phyloP scores from a whole-genome alignment of 2,113 vertebrate species.

The Semnornis frantzii region DNA sequence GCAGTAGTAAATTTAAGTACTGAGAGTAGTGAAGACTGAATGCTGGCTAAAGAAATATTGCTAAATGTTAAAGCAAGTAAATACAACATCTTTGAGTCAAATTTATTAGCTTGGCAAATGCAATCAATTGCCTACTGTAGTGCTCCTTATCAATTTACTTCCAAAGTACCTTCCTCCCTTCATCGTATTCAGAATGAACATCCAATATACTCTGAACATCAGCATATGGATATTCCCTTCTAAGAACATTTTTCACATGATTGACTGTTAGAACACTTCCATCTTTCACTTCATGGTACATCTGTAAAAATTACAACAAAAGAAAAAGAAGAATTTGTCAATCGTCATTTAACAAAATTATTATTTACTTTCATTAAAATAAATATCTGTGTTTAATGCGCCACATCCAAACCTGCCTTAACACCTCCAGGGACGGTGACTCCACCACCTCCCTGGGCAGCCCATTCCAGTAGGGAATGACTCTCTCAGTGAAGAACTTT shows the following conservation, averaged over 20 bases:
- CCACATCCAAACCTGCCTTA: no score
- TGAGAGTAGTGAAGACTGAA: background rate
- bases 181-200: slow-evolving; percentile 83
- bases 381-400: background rate
- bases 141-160: background rate
- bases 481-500: no score
- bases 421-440: no score
- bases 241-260: slow-evolving; percentile 80
- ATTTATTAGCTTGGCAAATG: background rate
- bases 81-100: no score
- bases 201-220: slow-evolving; percentile 82
- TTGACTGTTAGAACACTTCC: slow-evolving; percentile 80
- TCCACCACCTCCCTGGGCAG: no score
- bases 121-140: background rate
- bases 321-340: background rate
- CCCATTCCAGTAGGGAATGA: no score
- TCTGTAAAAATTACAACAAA: slow-evolving; percentile 74
- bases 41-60: background rate
- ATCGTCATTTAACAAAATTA: background rate
- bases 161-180: slow-evolving; percentile 82
- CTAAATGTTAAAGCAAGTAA: no score
- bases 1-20: background rate
- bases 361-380: background rate
- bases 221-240: slow-evolving; percentile 83
- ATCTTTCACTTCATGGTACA: slow-evolving; percentile 82